phyloP scores from a whole-genome alignment of 2,797 vertebrate species.

The Sphenopsis melanotis region DNA sequence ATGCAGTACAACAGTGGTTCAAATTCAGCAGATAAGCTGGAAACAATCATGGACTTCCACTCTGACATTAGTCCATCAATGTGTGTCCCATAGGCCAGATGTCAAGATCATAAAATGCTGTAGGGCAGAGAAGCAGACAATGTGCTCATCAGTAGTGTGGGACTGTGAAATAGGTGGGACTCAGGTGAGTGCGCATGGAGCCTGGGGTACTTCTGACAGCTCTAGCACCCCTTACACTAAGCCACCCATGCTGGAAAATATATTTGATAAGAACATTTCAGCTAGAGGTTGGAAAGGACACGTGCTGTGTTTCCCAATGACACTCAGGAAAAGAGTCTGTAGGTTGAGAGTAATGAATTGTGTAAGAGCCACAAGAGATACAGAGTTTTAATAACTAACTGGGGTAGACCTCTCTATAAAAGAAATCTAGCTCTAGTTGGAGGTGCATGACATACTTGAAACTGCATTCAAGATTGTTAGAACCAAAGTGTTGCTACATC shows the following conservation, averaged over 20 bases:
- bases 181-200: not conserved
- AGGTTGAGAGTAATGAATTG: not conserved
- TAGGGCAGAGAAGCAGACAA: not conserved
- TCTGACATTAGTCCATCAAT: not conserved
- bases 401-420: not conserved
- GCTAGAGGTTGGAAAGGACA: not conserved
- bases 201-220: not conserved
- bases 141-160: not conserved
- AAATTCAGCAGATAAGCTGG: not conserved
- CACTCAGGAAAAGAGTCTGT: not conserved
- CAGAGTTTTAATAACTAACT: not conserved
- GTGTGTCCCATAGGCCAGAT: not conserved
- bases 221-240: not conserved
- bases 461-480: not conserved
- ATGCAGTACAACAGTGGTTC: not conserved
- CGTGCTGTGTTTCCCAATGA: fast-evolving
- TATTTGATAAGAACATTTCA: not conserved
- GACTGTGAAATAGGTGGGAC: not conserved
- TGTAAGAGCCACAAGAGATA: not conserved
- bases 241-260: not conserved
- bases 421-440: not conserved
- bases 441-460: not conserved
- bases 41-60: not conserved
- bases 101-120: not conserved
- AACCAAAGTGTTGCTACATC: not conserved